Evolutionary conservation across 2,113 vertebrate species (phyloP).

Genomic region (Mus pahari): DNA sequence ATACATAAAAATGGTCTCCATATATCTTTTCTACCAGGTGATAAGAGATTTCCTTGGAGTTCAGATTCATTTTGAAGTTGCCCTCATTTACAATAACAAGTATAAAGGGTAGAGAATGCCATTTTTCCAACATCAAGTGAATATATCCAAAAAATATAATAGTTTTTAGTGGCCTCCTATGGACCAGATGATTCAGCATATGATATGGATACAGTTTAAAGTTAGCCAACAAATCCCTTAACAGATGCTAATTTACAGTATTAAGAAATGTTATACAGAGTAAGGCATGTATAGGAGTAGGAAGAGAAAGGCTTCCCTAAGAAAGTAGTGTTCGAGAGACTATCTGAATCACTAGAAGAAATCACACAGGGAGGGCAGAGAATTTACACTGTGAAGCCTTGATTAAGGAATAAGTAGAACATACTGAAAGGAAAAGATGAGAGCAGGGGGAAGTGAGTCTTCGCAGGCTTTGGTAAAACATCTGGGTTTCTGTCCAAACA

Average conservation of each 20-base stretch:
- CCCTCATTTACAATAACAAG: conserved; percentile 31
- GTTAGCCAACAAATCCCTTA: not conserved
- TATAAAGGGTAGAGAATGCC: not conserved
- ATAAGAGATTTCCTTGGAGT: not conserved
- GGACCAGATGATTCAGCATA: not conserved
- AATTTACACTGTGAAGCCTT: not conserved
- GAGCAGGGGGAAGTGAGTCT: not conserved
- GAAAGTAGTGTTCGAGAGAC: not conserved
- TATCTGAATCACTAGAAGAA: not conserved
- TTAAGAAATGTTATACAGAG: conserved; percentile 20
- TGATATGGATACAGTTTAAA: not conserved
- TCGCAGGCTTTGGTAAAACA: not conserved
- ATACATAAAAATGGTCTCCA: not conserved
- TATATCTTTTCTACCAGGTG: not conserved
- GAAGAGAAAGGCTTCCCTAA: not conserved
- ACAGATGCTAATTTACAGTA: not conserved
- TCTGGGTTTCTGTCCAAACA: not conserved
- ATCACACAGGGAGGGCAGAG: rapidly evolving
- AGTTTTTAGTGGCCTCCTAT: not conserved
- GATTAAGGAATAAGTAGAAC: not conserved
- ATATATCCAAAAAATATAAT: not conserved
- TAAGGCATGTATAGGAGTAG: not conserved
- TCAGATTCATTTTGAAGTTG: not conserved
- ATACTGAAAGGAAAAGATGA: not conserved
- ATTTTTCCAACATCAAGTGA: not conserved